Evolutionary conservation across 1,140 invertebrate species (phyloP).

Genomic region (Geopemphigus sp.): DNA sequence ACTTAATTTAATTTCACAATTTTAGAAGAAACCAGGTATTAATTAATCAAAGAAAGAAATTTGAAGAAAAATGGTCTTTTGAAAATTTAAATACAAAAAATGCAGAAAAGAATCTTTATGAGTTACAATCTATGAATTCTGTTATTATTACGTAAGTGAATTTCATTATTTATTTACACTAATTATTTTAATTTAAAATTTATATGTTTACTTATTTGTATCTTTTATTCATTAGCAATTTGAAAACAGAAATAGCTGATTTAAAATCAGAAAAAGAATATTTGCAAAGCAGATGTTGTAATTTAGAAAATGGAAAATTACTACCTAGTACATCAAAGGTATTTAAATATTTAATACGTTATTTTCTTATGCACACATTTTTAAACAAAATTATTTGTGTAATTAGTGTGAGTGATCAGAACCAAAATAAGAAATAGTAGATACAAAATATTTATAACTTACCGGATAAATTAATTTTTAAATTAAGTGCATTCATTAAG

Average conservation of each 20-base stretch:
- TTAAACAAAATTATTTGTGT: no score
- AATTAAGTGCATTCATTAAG: no score
- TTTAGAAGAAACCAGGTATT: neutral
- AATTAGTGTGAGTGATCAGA: no score
- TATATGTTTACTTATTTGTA: neutral
- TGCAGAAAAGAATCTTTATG: neutral
- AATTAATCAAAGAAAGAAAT: neutral
- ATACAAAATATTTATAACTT: no score
- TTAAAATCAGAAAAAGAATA: slow-evolving; percentile 32
- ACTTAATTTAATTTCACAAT: neutral
- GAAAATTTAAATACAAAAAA: neutral
- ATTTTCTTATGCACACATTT: neutral
- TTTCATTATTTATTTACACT: neutral
- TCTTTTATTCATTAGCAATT: neutral
- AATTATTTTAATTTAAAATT: neutral
- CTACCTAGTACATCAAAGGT: slow-evolving; percentile 1
- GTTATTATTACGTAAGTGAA: neutral
- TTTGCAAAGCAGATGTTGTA: neutral
- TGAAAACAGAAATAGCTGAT: slow-evolving; percentile 16
- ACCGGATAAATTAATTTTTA: no score
- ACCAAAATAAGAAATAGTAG: no score
- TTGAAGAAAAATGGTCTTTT: neutral
- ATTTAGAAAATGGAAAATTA: neutral
- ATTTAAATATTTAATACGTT: neutral
- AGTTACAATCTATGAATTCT: slow-evolving; percentile 18